These are phyloP conservation scores for Microctenopoma lineatum DNA, from an alignment of 2,797 vertebrate genomes.

Conservation along the genomic window DNA sequence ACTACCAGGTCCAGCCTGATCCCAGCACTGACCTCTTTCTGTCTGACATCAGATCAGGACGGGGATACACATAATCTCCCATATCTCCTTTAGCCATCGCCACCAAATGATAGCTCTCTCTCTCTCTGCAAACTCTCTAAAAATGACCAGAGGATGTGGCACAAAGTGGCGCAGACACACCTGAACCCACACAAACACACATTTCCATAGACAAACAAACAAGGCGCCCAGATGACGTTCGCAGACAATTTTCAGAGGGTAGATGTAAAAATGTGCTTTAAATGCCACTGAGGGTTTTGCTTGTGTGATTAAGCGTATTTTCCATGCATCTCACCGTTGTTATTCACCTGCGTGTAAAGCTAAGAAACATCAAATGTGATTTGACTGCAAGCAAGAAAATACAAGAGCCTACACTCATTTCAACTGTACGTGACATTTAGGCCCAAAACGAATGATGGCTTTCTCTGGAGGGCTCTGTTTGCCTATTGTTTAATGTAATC, in stretches of 20 bases:
- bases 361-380: conserved; percentile 64
- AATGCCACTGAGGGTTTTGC: conserved; percentile 49
- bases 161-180: not conserved
- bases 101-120: conserved; percentile 25
- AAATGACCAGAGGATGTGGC: conserved; percentile 25
- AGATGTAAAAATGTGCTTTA: conserved; percentile 42
- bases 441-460: conserved; percentile 58
- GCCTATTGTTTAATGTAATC: conserved; percentile 54
- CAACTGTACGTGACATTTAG: conserved; percentile 64
- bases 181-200: conserved; percentile 25
- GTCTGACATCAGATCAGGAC: conserved; percentile 71
- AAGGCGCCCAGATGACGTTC: conserved; percentile 17
- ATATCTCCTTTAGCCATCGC: conserved; percentile 62
- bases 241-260: conserved; percentile 22
- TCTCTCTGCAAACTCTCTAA: conserved; percentile 21
- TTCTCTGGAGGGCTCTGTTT: conserved; percentile 55
- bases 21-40: conserved; percentile 47
- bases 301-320: conserved; percentile 48
- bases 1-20: conserved; percentile 39
- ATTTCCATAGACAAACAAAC: conserved; percentile 52
- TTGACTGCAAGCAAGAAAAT: conserved; percentile 34
- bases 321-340: conserved; percentile 43
- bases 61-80: conserved; percentile 71
- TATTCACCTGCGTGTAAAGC: conserved; percentile 28
- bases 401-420: conserved; percentile 48